Evolutionary conservation across 2,888 invertebrate genomes (phyloP).

Genomic region (Macrosoma leucophasiata): DNA sequence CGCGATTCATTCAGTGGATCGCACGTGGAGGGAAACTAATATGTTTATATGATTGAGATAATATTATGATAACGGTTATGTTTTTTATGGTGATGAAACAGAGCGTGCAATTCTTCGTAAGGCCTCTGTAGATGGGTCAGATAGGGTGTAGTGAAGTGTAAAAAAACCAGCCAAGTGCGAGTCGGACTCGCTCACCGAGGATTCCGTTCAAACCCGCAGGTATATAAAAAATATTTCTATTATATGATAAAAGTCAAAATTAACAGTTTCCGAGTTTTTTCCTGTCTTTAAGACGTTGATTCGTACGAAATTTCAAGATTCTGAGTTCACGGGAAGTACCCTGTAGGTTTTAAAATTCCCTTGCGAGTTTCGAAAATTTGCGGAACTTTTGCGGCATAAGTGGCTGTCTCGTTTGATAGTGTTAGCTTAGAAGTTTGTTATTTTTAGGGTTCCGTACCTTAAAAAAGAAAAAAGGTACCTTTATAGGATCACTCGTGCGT

Average conservation of each 20-base stretch:
- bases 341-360: neutral
- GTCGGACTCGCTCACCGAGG: neutral
- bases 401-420: neutral
- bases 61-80: no score
- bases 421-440: neutral
- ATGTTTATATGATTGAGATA: no score
- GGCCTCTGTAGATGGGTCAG: no score
- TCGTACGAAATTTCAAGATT: neutral
- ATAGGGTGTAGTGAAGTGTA: neutral
- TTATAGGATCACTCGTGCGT: no score
- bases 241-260: no score
- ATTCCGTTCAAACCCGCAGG: neutral
- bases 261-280: neutral
- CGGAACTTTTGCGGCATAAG: neutral
- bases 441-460: no score
- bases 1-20: no score
- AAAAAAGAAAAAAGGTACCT: no score
- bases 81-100: no score
- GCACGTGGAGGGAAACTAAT: no score
- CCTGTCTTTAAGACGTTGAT: neutral
- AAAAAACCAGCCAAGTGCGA: conserved; percentile 1
- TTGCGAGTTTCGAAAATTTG: neutral
- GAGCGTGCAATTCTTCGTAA: no score
- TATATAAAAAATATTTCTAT: neutral
- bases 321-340: no score